Conservation (phyloP, 2,113 vertebrate species). For the Chaetops frenatus region DNA sequence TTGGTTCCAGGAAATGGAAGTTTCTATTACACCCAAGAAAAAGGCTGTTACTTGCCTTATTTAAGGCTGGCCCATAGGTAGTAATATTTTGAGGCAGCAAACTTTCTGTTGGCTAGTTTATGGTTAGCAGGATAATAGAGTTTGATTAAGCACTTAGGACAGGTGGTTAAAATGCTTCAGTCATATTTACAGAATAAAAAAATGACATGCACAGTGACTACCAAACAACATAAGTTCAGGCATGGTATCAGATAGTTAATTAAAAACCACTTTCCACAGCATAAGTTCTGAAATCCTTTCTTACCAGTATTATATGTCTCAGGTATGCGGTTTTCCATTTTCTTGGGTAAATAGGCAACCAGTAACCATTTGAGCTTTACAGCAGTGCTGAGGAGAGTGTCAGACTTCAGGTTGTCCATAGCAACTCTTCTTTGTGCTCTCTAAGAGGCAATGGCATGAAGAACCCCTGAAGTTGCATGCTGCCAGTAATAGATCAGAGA, state of each 20-base stretch:
- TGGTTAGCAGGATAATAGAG: constrained; percentile 51
- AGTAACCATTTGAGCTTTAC: not conserved
- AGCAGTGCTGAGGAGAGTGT: not conserved
- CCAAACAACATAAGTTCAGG: constrained; percentile 45
- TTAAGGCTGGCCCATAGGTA: constrained; percentile 5
- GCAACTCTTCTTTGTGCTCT: not conserved
- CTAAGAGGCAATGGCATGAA: accelerated
- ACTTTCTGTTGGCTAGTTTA: constrained; percentile 50
- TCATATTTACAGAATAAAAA: constrained; percentile 71
- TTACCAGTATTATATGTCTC: not conserved
- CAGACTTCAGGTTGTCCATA: not conserved
- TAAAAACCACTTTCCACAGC: constrained; percentile 16
- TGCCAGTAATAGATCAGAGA: not conserved
- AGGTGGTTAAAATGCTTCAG: constrained; percentile 62
- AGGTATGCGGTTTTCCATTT: not conserved
- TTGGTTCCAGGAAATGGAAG: not conserved
- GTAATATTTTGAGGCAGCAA: constrained; percentile 29
- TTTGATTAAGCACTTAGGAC: constrained; percentile 73
- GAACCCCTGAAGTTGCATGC: not conserved
- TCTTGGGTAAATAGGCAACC: not conserved
- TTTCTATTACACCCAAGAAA: constrained; percentile 9
- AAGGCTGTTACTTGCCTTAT: constrained; percentile 45
- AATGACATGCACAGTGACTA: not conserved
- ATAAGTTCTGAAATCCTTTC: not conserved
- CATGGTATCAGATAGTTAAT: constrained; percentile 46